Evolutionary conservation across 2,113 vertebrate species (phyloP).

Genomic region (Vireo altiloquus): DNA sequence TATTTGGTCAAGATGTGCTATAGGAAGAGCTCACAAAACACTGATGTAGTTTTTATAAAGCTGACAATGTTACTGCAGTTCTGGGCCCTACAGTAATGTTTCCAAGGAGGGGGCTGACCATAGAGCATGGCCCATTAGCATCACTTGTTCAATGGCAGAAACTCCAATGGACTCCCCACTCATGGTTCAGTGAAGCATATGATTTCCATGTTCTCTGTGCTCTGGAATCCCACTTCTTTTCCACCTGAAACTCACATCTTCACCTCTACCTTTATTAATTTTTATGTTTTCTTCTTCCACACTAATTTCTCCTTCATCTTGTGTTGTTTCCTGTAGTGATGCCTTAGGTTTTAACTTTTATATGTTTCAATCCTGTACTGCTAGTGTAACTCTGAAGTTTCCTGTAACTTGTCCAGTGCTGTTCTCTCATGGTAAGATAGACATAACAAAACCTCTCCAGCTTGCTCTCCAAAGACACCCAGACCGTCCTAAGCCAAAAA

Average conservation of each 20-base stretch:
- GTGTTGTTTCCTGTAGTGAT: not conserved
- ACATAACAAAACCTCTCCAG: too few species aligned
- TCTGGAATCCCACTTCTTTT: not conserved
- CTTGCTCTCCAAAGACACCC: too few species aligned
- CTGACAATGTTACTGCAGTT: fast-evolving
- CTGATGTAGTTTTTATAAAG: not conserved
- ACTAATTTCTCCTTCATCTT: not conserved
- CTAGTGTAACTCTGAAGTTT: too few species aligned
- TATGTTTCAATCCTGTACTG: too few species aligned
- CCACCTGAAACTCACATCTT: not conserved
- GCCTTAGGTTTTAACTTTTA: too few species aligned
- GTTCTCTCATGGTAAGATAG: too few species aligned
- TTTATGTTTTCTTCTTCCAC: not conserved
- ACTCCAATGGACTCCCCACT: not conserved
- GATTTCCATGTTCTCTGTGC: not conserved
- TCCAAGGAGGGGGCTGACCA: not conserved
- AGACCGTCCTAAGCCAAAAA: too few species aligned
- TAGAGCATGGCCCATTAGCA: not conserved
- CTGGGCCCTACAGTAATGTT: not conserved
- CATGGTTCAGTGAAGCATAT: not conserved
- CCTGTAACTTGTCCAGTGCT: too few species aligned
- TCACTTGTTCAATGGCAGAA: not conserved
- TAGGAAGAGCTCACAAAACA: not conserved
- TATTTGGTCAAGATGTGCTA: not conserved
- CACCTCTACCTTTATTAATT: not conserved